phyloP scores from a whole-genome alignment of 1,140 invertebrate species.

The Heliconius himera region DNA sequence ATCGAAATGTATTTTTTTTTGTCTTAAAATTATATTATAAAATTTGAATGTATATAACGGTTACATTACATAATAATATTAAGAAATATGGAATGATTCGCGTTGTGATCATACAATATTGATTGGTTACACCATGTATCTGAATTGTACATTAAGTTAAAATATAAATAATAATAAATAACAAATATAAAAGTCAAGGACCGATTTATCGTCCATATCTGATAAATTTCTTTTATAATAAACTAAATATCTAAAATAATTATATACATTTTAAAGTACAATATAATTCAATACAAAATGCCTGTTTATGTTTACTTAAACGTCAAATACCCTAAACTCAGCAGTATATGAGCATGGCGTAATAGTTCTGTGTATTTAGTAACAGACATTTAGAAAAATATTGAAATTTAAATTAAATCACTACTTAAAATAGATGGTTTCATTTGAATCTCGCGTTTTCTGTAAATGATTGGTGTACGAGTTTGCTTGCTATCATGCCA shows the following conservation, averaged over 20 bases:
- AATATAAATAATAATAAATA: constrained; percentile 6
- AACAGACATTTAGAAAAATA: constrained; percentile 5
- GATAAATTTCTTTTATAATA: neutral
- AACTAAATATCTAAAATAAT: neutral
- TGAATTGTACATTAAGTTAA: neutral
- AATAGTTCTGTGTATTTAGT: neutral
- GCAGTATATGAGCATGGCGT: neutral
- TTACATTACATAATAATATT: neutral
- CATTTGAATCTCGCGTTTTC: neutral
- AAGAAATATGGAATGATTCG: neutral
- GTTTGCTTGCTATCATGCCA: neutral
- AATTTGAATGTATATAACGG: neutral
- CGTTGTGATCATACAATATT: neutral
- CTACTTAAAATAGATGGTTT: neutral
- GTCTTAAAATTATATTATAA: neutral
- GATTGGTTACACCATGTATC: neutral
- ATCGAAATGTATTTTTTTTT: neutral
- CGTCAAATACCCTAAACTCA: constrained; percentile 2
- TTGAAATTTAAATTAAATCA: constrained; percentile 2
- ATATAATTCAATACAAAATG: neutral
- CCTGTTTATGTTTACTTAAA: neutral
- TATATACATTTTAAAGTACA: neutral
- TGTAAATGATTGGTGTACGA: neutral
- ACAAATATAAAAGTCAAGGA: neutral
- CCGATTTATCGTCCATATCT: neutral